Base-by-base conservation (phyloP, 2,113 vertebrate species). In the Australoheros scitulus region DNA sequence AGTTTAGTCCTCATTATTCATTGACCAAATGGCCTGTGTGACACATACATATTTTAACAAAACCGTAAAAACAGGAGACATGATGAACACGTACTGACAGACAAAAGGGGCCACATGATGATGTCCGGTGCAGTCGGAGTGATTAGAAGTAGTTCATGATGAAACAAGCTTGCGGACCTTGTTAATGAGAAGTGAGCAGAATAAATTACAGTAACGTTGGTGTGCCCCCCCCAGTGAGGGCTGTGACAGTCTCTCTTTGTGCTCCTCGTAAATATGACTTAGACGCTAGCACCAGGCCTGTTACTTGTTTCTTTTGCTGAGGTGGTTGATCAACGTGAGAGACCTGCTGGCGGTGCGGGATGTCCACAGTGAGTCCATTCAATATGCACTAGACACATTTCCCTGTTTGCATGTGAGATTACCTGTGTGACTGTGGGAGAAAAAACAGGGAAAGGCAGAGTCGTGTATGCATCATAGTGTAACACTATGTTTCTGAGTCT, bases 131-230 rank as follows among this genome's bases (percentile, higher is more conserved):
- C 64, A 61, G 82, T 63, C 22, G 87, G 86, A 89, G 87, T 91
- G 92, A 89, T 86, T 76, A 75, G 86, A 82, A 89, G 89, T 89
- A 79, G 90, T 91, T 88, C 81, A 50, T 88, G 88, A 74, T 81
- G 60, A 80, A 80, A 84, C 24, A 17, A 82, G 55, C 36, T 58
- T 15, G 82, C 86, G 77, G 86, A 84, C 60, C 70, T 81, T 80
- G 64, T 81, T 74, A 70, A 64, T 41, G 56, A 88, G 60, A 76
- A 84, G 77, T 65, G 38, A 61, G 78, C 47, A 63, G 81, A 95
- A 95, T 95, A 95, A 95, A 94, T 94, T 92, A 94, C 88, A 86
- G 80, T 57, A 85, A 80, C 2, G 57, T 83, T 85, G 86, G 26
- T 80, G 76, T 57, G 87, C 80, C 83, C 52, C 32, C 32, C 32